Base-by-base conservation (phyloP, 2,888 invertebrate species). In the Mactromeris polynyma region DNA sequence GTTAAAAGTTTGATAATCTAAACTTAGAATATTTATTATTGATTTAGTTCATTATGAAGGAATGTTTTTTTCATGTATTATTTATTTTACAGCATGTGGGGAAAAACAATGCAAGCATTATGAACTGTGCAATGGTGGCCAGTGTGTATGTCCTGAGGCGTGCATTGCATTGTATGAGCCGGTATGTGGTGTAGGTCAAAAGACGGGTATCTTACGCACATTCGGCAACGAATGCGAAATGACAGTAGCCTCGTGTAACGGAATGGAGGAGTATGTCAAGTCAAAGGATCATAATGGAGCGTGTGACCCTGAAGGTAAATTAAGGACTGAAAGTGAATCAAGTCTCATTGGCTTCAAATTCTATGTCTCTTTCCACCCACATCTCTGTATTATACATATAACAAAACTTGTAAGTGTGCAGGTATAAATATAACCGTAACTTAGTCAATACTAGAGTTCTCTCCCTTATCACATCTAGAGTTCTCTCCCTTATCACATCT, bases 161-260 rank as follows among this genome's bases (percentile, higher is more conserved):
- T 82, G 82, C 40, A 82, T 33, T 14, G 31, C 2, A n/a, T 2
- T 33, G 1, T 82, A 69, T 82, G 19, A 33, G 11, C 82, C 82
- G 64, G 78, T 84, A 14, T 84, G 84, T 78, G 84, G 36, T 9
- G n/a, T 26, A n/a, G 54, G 84, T 54, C 3, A 4, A 9, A 83
- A 51, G 7, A 36, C 77, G n/a, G 78, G 78, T 2, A 38, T 26
- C 14, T 51, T 46, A 14, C 46, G 78, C 33, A 80, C 83, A 14
- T 87, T 58, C 36, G 40, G 79, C 21, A 87, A 83, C 64, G 38
- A 46, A 21, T 87, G 87, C n/a, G 6, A 46, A n/a, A 46, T 87
- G 79, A 78, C 46, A 4, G 31, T n/a, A 19, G 19, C 40, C 33
- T 36, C 87, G 19, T 87, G 87, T 78, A 46, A 17, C 4, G 33